Evolutionary conservation across 2,888 invertebrate species (phyloP).

Genomic region (Macrosoma leucophasiata): DNA sequence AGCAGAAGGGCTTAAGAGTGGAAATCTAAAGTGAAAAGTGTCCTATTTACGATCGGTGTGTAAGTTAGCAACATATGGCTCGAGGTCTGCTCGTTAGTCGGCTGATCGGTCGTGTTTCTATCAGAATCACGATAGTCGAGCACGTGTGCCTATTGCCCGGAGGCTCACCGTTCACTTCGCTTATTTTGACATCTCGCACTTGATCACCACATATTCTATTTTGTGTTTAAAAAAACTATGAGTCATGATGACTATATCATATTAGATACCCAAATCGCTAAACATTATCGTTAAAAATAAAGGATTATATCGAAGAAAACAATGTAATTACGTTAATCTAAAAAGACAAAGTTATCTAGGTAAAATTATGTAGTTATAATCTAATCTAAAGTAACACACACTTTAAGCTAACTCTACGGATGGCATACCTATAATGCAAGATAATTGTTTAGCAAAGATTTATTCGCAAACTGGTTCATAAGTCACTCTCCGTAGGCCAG

Average conservation of each 20-base stretch:
- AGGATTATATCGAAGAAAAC: too few species aligned
- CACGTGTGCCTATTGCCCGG: slow-evolving; percentile 60
- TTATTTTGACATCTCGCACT: slow-evolving; percentile 57
- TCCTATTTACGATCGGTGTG: slow-evolving; percentile 48
- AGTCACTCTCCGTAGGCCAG: too few species aligned
- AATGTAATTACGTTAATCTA: too few species aligned
- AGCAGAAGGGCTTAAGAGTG: slow-evolving; percentile 28
- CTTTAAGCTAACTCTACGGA: too few species aligned
- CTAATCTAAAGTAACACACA: too few species aligned
- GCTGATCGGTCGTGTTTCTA: slow-evolving; percentile 40
- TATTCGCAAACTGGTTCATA: too few species aligned
- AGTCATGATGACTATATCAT: slow-evolving; percentile 46
- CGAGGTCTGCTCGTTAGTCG: slow-evolving; percentile 48
- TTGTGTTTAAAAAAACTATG: slow-evolving; percentile 44
- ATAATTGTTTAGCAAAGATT: too few species aligned
- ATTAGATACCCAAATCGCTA: not conserved
- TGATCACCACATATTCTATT: slow-evolving; percentile 30
- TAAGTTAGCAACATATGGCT: slow-evolving; percentile 67
- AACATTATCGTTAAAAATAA: not conserved
- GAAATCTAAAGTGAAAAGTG: slow-evolving; percentile 54
- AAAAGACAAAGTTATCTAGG: too few species aligned
- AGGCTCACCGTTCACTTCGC: slow-evolving; percentile 70
- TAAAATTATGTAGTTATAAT: too few species aligned
- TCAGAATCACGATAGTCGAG: slow-evolving; percentile 53
- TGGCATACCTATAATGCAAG: too few species aligned